Evolutionary conservation across 2,113 vertebrate genomes (phyloP).

Genomic region (Sclerurus mexicanus): DNA sequence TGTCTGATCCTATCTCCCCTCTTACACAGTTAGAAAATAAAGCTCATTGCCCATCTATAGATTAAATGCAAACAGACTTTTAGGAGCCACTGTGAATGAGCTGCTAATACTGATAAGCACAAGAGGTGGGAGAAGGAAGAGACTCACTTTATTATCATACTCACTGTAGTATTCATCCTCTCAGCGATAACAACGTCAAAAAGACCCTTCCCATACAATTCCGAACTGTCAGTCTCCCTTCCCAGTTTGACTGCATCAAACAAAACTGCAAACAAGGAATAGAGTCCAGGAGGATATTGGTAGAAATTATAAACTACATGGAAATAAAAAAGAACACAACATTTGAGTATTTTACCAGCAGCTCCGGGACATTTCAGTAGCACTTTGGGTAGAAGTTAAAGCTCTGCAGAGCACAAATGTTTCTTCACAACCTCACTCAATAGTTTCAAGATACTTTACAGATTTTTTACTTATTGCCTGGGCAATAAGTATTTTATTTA

Average conservation of each 20-base stretch:
- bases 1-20: neutral
- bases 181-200: neutral
- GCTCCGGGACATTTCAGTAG: neutral
- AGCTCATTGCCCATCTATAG: neutral
- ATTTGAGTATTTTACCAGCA: neutral
- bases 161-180: neutral
- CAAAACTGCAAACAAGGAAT: neutral
- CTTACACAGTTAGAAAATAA: neutral
- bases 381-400: neutral
- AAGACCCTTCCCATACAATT: neutral
- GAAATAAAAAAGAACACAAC: neutral
- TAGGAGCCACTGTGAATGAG: neutral
- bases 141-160: neutral
- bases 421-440: neutral
- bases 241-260: neutral
- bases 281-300: neutral
- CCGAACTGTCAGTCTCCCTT: neutral
- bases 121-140: neutral
- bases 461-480: neutral
- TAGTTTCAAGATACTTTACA: neutral
- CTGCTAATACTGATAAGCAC: neutral
- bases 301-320: neutral
- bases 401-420: neutral
- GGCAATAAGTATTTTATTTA: neutral
- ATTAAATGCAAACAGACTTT: neutral